These are phyloP conservation scores for Liolophura sinensis DNA, from an alignment of 1,140 invertebrate genomes.

Conservation along the genomic window DNA sequence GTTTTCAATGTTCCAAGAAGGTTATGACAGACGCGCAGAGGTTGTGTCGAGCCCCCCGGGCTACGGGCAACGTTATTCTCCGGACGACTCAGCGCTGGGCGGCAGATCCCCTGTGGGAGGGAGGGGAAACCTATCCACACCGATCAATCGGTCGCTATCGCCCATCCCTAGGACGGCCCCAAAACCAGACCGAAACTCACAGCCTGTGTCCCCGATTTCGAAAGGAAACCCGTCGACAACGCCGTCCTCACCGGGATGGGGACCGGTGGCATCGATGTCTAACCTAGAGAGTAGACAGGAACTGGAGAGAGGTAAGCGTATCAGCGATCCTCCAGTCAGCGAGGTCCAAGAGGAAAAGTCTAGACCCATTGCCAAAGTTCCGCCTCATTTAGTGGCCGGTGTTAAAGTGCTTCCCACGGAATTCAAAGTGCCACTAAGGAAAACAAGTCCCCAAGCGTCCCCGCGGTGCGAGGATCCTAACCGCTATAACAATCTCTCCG, in stretches of 20 bases:
- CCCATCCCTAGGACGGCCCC: no score
- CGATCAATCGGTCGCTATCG: no score
- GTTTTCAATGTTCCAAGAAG: no score
- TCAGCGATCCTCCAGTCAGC: neutral
- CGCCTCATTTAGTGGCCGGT: slow-evolving; percentile 37
- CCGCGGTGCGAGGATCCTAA: neutral
- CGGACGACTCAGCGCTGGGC: no score
- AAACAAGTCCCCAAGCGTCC: neutral
- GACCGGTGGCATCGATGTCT: slow-evolving; percentile 36
- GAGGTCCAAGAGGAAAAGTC: slow-evolving; percentile 17
- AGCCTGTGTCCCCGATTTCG: no score
- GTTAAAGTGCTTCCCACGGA: slow-evolving; percentile 30
- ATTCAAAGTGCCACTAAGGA: slow-evolving; percentile 13
- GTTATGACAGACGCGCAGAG: no score
- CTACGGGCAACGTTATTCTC: no score
- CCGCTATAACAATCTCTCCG: slow-evolving; percentile 5
- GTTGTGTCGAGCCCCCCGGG: no score
- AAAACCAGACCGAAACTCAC: no score
- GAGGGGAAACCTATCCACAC: no score
- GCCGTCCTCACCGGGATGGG: neutral
- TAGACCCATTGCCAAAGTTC: slow-evolving; percentile 37
- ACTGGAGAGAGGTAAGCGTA: neutral
- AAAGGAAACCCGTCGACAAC: no score
- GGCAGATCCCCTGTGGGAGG: no score
- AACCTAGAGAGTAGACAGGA: slow-evolving; percentile 31